Evolutionary conservation across 2,888 invertebrate genomes (phyloP), one percentile per base, ranked within the genome.

Genomic region (Tromatobia lineatoria): DNA sequence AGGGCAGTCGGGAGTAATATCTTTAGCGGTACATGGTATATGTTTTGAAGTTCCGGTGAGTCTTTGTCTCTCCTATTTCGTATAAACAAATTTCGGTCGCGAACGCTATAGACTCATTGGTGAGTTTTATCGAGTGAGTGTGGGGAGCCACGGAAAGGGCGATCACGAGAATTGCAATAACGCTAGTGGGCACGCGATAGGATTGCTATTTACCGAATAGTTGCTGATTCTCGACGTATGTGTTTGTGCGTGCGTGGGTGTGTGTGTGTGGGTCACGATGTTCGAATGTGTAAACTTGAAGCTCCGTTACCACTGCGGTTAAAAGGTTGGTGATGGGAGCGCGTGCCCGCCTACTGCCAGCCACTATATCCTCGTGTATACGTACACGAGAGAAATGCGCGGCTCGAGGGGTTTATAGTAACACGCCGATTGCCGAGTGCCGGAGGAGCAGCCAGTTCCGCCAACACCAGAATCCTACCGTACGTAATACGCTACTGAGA

Each of bases 201-300:
- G 47, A 64, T 70, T 25, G 67, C 13, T 77, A 67, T 73, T 73
- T 67, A 78, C 74, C 74, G 42, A 78, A 61, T 25, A 54, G 54
- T 57, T 82, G 82, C 54, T 54, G 61, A 66, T 73, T 67, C 67
- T 15, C 47, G 81, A 11, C 47, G 69, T 20, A 38, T 69, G 38
- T 38, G 52, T n/a, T n/a, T 54, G 52, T 29, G 18, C 6, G 15
- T 25, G 13, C 8, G 34, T 23, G 66, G 34, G 13, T 23, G 18
- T 11, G 64, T 54, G n/a, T 54, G 61, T 34, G 45, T 42, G 57
- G 66, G 66, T 57, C 42, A 18, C 25, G 59, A 69, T 78, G 69
- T 74, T 69, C 82, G 71, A 77, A 52, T 67, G 82, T 25, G 59
- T 73, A 67, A 77, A 73, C 50, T 71, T 52, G 71, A 77, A 50